phyloP scores from a whole-genome alignment of 1,140 invertebrate genomes.

The Sminthurides bifidus region DNA sequence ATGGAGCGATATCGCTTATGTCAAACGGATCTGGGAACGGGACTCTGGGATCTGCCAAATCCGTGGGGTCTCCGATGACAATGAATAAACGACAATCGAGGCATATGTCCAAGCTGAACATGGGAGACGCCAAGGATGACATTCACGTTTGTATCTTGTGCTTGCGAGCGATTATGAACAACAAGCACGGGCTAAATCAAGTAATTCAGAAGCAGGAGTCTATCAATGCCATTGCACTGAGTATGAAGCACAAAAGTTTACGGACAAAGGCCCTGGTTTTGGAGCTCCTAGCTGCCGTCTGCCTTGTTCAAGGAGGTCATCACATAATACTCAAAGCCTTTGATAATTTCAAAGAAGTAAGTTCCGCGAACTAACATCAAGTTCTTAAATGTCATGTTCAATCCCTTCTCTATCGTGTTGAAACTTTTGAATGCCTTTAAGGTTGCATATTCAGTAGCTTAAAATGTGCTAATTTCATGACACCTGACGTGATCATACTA shows the following conservation, averaged over 20 bases:
- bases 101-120: constrained; percentile 57
- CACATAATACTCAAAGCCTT: constrained; percentile 94
- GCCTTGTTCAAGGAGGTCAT: constrained; percentile 94
- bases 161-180: constrained; percentile 98
- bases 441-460: too few species aligned
- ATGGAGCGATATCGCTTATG: constrained; percentile 2
- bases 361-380: neutral
- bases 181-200: constrained; percentile 98
- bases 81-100: constrained; percentile 49
- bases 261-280: constrained; percentile 91
- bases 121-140: constrained; percentile 96
- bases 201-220: constrained; percentile 95
- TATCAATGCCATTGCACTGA: constrained; percentile 95
- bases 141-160: constrained; percentile 99
- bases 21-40: constrained; percentile 7
- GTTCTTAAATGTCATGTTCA: too few species aligned
- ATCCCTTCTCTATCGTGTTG: too few species aligned
- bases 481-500: too few species aligned
- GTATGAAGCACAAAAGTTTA: constrained; percentile 90
- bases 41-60: neutral
- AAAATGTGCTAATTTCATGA: too few species aligned
- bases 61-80: constrained; percentile 16
- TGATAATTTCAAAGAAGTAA: constrained; percentile 90
- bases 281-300: constrained; percentile 89
- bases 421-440: too few species aligned